Evolutionary conservation across 2,797 vertebrate genomes (phyloP), one percentile per base, ranked within the genome.

Genomic region (Propithecus deckenii): DNA sequence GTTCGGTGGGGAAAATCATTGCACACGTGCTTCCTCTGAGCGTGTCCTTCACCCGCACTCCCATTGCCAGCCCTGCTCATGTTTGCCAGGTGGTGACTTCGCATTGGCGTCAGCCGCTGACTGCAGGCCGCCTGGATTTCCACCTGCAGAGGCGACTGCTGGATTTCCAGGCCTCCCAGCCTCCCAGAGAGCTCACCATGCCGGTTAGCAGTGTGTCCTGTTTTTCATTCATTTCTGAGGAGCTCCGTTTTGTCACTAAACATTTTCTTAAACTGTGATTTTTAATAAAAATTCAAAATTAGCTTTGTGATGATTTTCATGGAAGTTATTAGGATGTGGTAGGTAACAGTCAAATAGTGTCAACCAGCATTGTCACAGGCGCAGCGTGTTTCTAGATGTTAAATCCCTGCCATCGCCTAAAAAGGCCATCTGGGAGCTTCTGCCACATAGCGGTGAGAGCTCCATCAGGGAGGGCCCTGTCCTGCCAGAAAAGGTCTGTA

Each of bases 221-320:
- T 55, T 63, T 72, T 48, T 25, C 32, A 1, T 48, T 46, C n/a
- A 43, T 72, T 32, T 30, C 67, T 52, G 89, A 87, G 86, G 57
- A 52, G 71, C 15, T n/a, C 20, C 32, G 0, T 57, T 71, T 80
- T 43, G 38, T 91, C 94, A 48, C 52, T 15, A 46, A 52, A 12
- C 43, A 23, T 83, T 48, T 63, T 67, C 23, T 25, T 38, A 85
- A 90, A 63, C 18, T 50, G 63, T 75, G 14, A 65, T 65, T 94
- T 85, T 86, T 89, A 96, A 92, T 96, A 94, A 93, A 95, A 85
- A 9, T 7, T n/a, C 59, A 4, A 65, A 65, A 23, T 55, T 6
- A 86, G 43, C 8, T 72, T 69, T 41, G 57, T 50, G 50, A n/a
- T 41, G 41, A 69, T 65, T 74, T 86, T 63, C 46, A 14, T 32